Base-by-base conservation (phyloP, 2,888 invertebrate genomes). In the Mythimna ferrago region DNA sequence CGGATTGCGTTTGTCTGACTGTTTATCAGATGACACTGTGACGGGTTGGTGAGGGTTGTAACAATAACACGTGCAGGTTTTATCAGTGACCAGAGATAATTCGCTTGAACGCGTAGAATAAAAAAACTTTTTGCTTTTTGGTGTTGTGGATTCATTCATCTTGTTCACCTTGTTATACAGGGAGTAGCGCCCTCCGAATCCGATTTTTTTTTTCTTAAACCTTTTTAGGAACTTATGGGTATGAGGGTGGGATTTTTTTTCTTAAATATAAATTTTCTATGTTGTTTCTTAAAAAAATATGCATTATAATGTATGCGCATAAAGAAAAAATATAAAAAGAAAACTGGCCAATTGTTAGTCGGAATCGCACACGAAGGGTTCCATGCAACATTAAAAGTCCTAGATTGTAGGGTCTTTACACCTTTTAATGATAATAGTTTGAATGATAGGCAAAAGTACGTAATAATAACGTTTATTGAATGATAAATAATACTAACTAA, bases 31-130 rank as follows among this genome's bases (percentile, higher is more conserved):
- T 90, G 89, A 89, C 89, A 87, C 85, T 75, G 84, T 76, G 87
- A 87, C 86, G 86, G 86, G 83, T 84, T 84, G 87, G 86, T 74
- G 75, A 85, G 86, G 86, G 86, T 85, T 84, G 86, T 86, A 86
- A 89, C 86, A 85, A 86, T 86, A 88, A 91, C 91, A 90, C 89
- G 91, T 89, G 91, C 89, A 88, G 73, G 84, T 80, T 89, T 91
- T 91, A 91, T 87, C 87, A 78, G 82, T 85, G 87, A 85, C 86
- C 83, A 84, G 73, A 85, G 87, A 89, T 86, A 86, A 87, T 86
- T 82, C 86, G 80, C 79, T 75, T 81, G 78, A 77, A 82, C 81
- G 86, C 80, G 63, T 82, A 66, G 71, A 80, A 76, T 78, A 78
- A 82, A 87, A 82, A 69, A 51, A 32, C 26, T 32, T 67, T 83